Percentiles rank a stretch among this genome's conserved stretches.
phyloP scores from a whole-genome alignment of 2,797 vertebrate genomes.

The Adrianichthys oophorus region DNA sequence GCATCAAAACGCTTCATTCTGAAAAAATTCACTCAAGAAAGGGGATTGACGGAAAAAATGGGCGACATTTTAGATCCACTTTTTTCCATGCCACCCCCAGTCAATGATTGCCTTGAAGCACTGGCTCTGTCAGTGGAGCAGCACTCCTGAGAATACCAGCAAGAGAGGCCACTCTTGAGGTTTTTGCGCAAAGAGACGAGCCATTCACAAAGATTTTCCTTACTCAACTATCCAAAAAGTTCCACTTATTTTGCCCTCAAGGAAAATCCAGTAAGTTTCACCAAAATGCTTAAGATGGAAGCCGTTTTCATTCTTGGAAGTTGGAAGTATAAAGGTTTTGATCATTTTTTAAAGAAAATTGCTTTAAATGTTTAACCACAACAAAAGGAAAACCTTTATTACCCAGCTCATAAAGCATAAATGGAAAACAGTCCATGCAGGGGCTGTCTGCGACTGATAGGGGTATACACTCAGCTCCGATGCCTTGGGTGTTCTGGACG shows the following conservation, averaged over 20 bases:
- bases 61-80: slow-evolving; percentile 31
- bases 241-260: slow-evolving; percentile 6
- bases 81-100: slow-evolving; percentile 44
- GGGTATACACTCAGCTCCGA: slow-evolving; percentile 63
- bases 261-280: no score
- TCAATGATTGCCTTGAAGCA: slow-evolving; percentile 52
- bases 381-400: slow-evolving; percentile 66
- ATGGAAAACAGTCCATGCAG: slow-evolving; percentile 67
- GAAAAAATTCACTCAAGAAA: slow-evolving; percentile 34
- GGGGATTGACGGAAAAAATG: slow-evolving; percentile 21
- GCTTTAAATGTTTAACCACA: slow-evolving; percentile 68
- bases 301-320: no score
- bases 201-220: slow-evolving; percentile 20
- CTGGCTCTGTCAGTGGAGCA: slow-evolving; percentile 32
- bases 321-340: slow-evolving; percentile 1
- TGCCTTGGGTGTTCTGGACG: slow-evolving; percentile 72
- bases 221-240: slow-evolving; percentile 1
- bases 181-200: slow-evolving; percentile 29
- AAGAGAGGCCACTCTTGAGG: slow-evolving; percentile 21
- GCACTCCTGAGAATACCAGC: slow-evolving; percentile 33
- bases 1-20: slow-evolving; percentile 36
- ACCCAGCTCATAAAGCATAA: slow-evolving; percentile 60
- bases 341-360: slow-evolving; percentile 54
- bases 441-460: slow-evolving; percentile 68
- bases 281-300: no score